Percentiles rank a stretch among this genome's conserved stretches.
These are phyloP conservation scores for Drosophila lini DNA, from an alignment of 1,140 invertebrate species.

Conservation along the genomic window DNA sequence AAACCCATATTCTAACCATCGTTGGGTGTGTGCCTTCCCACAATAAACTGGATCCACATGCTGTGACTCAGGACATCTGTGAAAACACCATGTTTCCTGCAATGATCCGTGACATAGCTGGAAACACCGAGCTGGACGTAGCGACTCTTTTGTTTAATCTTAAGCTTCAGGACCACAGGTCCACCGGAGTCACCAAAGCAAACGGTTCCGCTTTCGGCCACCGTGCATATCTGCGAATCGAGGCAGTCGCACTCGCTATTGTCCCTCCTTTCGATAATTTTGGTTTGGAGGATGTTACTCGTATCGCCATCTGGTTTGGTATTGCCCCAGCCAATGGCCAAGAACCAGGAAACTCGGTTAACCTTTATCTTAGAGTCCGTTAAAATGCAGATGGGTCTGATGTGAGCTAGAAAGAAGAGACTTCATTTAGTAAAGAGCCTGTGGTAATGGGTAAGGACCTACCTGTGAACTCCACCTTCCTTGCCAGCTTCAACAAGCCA, in stretches of 20 bases:
- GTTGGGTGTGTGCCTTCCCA: neutral
- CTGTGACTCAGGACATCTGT: neutral
- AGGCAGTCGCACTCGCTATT: neutral
- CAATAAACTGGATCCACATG: neutral
- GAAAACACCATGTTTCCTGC: neutral
- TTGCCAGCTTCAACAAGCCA: neutral
- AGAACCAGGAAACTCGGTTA: neutral
- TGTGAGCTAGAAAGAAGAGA: neutral
- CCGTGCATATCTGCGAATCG: neutral
- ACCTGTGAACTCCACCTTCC: slow-evolving; percentile 5
- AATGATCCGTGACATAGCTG: neutral
- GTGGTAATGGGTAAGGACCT: neutral
- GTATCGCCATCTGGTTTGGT: neutral
- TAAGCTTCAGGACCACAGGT: neutral
- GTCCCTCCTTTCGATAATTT: neutral
- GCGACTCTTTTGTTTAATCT: neutral
- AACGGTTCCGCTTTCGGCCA: neutral
- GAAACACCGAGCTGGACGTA: neutral
- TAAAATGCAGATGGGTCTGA: slow-evolving; percentile 1
- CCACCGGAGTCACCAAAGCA: neutral
- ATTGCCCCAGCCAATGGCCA: slow-evolving; percentile 1
- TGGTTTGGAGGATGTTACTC: neutral
- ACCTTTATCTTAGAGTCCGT: neutral
- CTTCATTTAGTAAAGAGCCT: neutral
- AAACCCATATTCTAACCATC: neutral